These are phyloP conservation scores for Aldrovandia affinis DNA, from an alignment of 2,797 vertebrate species.

Conservation along the genomic window DNA sequence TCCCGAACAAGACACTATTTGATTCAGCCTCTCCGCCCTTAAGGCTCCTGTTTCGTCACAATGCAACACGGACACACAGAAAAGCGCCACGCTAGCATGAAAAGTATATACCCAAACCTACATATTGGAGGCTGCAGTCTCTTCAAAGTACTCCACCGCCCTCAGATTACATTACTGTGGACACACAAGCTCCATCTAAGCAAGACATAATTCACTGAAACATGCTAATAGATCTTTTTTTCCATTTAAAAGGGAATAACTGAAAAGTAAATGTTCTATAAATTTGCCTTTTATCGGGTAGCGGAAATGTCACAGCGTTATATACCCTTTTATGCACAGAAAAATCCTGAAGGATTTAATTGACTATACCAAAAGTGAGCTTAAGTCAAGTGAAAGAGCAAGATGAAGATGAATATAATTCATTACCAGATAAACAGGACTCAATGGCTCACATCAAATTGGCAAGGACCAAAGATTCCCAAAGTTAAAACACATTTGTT, in stretches of 20 bases:
- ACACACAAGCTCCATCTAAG: not conserved
- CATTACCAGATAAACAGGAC: constrained; percentile 78
- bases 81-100: not conserved
- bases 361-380: constrained; percentile 78
- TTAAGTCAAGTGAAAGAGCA: constrained; percentile 72
- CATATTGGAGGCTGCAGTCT: not conserved
- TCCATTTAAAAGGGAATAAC: constrained; percentile 43
- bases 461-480: constrained; percentile 67
- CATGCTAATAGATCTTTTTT: constrained; percentile 53
- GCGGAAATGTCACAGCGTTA: constrained; percentile 80
- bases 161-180: not conserved
- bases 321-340: constrained; percentile 78
- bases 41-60: not conserved
- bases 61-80: not conserved
- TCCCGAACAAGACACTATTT: constrained; percentile 1
- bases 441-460: constrained; percentile 67
- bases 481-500: constrained; percentile 68
- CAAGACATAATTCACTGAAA: constrained; percentile 43
- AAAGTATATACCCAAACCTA: not conserved
- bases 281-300: constrained; percentile 75
- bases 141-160: not conserved
- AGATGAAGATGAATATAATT: constrained; percentile 80
- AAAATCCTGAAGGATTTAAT: constrained; percentile 75
- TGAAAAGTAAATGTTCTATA: constrained; percentile 63
- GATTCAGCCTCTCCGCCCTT: not conserved